Base-by-base conservation (phyloP, 2,113 vertebrate genomes). In the Chlorodrepanis virens region DNA sequence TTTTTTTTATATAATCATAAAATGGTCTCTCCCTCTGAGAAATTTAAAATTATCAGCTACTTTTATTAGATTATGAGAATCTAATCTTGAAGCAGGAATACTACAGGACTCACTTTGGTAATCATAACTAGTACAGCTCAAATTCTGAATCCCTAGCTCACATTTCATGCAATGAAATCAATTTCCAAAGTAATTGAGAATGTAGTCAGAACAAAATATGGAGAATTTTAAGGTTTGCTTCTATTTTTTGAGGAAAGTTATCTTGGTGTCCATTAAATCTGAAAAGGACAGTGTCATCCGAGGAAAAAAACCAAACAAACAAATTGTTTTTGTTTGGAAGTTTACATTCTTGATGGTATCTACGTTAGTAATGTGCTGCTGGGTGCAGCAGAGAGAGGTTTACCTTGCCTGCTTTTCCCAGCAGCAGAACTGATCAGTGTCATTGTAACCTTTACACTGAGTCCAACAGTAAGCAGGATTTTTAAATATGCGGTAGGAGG, bases 361-460 rank as follows among this genome's bases (percentile, higher is more conserved):
- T 75, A 0, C 44, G 2, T 31, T 10, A 33, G 37, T 33, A 67
- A 50, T 0, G 0, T n/a, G 23, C 11, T 54, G 2, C 29, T 44
- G 21, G 11, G 9, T 70, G 14, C 14, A 71, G 10, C 25, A 42
- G 35, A 56, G 37, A 35, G 18, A 44, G 6, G 2, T 59, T 75
- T 68, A 14, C 37, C 16, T 77, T 82, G 15, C 22, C 35, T 67
- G 25, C 11, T 56, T 16, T 54, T 82, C 17, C 42, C 29, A 82
- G n/a, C 25, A 68, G 27, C 33, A 77, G 54, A 84, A 67, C 29
- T 33, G 31, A 53, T 28, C 76, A 11, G 8, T 65, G 6, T 60
- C 22, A 4, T 27, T 49, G 23, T n/a, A 35, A 49, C 21, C 12
- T 75, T 81, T 54, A 9, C 33, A 13, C 2, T 8, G 35, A 65